Conservation (phyloP, 2,797 vertebrate genomes). For the Anguilla pacifica region DNA sequence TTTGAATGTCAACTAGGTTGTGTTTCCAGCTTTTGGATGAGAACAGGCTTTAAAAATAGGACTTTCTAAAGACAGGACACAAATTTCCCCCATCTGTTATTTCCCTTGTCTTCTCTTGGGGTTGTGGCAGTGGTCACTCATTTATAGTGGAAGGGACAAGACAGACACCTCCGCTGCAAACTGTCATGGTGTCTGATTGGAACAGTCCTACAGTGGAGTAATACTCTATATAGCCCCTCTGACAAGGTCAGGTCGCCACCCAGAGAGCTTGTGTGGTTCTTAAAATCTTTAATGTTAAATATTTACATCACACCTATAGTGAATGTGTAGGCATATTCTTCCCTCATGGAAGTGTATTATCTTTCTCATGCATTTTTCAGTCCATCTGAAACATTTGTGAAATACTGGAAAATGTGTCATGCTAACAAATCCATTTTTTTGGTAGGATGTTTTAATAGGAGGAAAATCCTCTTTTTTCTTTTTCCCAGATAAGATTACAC, state of each 20-base stretch:
- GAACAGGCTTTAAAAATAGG: conserved; percentile 2
- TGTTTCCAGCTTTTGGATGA: background rate
- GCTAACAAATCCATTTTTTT: conserved; percentile 71
- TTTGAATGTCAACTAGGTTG: conserved; percentile 2
- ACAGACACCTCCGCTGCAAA: background rate
- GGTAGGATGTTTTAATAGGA: conserved; percentile 71
- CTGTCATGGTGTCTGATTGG: conserved; percentile 8
- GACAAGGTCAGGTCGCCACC: background rate
- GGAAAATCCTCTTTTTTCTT: conserved; percentile 55
- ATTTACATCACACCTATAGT: background rate
- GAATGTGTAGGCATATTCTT: background rate
- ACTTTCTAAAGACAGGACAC: background rate
- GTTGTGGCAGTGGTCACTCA: background rate
- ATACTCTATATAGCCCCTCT: background rate
- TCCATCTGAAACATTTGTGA: conserved; percentile 43
- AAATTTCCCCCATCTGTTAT: background rate
- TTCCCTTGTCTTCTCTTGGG: background rate
- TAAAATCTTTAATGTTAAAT: background rate
- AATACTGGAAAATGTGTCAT: conserved; percentile 60
- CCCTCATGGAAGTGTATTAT: background rate
- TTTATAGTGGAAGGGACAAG: background rate
- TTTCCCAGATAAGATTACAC: conserved; percentile 66
- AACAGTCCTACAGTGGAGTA: background rate
- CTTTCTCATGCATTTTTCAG: background rate
- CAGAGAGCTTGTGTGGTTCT: background rate